phyloP scores from a whole-genome alignment of 2,797 vertebrate genomes.

The Loriculus beryllinus region DNA sequence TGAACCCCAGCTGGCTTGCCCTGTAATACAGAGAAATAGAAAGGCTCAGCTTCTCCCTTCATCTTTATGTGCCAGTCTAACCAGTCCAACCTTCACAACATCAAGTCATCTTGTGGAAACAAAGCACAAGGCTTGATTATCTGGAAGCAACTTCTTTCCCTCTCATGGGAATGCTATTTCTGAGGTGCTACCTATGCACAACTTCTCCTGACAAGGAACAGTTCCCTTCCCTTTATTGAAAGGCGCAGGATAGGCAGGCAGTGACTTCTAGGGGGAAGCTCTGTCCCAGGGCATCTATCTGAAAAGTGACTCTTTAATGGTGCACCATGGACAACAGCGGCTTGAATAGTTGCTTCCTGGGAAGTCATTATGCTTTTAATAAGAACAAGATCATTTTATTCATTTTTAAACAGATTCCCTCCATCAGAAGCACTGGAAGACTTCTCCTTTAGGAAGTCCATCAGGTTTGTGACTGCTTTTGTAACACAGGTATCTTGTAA shows the following conservation, averaged over 20 bases:
- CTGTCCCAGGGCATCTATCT: neutral
- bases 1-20: slow-evolving; percentile 38
- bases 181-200: neutral
- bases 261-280: neutral
- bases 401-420: neutral
- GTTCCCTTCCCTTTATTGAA: neutral
- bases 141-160: neutral
- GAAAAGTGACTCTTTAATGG: neutral
- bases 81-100: neutral
- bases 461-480: neutral
- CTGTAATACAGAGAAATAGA: slow-evolving; percentile 10
- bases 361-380: neutral
- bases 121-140: neutral
- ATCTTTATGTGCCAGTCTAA: neutral
- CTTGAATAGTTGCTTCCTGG: neutral
- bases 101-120: neutral
- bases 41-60: slow-evolving; percentile 7
- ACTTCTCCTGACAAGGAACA: neutral
- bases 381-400: neutral
- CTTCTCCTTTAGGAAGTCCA: neutral
- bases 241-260: neutral
- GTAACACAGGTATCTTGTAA: neutral
- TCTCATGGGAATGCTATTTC: neutral
- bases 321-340: neutral
- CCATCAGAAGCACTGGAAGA: neutral